Conservation (phyloP, 2,113 vertebrate species). For the Hepsetus odoe region DNA sequence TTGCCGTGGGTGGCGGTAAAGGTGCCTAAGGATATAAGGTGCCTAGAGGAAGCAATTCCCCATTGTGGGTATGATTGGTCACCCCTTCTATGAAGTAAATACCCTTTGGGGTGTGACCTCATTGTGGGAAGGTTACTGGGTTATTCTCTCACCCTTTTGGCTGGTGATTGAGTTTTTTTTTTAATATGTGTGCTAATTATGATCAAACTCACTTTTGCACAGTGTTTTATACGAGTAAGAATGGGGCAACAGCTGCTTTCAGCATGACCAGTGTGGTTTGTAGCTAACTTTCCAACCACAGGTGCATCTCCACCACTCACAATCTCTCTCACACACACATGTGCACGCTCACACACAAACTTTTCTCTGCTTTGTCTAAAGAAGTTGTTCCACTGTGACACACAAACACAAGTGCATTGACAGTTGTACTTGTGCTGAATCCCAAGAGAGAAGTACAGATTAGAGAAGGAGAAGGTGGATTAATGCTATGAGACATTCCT, state of each 20-base stretch:
- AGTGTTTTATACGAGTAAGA: neutral
- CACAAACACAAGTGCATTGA: constrained; percentile 10
- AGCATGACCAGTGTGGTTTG: constrained; percentile 60
- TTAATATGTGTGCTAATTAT: neutral
- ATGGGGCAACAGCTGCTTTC: neutral
- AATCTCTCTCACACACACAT: neutral
- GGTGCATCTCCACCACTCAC: neutral
- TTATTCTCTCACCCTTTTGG: neutral
- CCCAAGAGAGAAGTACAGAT: too few species aligned
- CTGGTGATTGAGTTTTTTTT: neutral
- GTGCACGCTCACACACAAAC: constrained; percentile 1
- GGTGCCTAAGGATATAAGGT: too few species aligned
- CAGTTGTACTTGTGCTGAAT: too few species aligned
- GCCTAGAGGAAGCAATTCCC: too few species aligned
- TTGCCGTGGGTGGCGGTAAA: too few species aligned
- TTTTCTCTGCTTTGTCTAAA: neutral
- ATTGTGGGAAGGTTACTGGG: neutral
- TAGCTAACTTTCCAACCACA: constrained; percentile 73
- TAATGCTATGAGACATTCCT: too few species aligned
- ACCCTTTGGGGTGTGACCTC: neutral
- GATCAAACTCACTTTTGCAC: neutral
- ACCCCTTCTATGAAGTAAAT: too few species aligned
- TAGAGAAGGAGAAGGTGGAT: too few species aligned
- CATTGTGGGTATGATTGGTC: too few species aligned
- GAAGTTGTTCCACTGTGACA: neutral